phyloP scores from a whole-genome alignment of 1,140 invertebrate genomes.

The Drusus annulatus region DNA sequence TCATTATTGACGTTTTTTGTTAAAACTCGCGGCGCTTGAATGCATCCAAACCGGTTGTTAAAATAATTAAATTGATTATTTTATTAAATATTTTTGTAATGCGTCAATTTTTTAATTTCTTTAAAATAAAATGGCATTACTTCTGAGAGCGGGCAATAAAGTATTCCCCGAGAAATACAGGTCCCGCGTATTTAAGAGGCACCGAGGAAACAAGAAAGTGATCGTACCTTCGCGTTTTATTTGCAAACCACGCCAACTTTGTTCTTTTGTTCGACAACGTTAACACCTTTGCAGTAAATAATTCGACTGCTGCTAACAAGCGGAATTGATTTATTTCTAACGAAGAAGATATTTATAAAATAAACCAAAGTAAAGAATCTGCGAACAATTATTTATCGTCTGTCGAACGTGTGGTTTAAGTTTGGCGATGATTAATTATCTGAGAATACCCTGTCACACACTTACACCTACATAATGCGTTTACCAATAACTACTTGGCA shows the following conservation, averaged over 20 bases:
- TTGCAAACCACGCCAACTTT: background rate
- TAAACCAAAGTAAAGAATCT: background rate
- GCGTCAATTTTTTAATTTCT: background rate
- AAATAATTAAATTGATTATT: background rate
- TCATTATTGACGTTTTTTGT: conserved; percentile 24
- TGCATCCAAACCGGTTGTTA: background rate
- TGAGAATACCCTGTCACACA: conserved; percentile 5
- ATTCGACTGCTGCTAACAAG: background rate
- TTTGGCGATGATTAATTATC: conserved; percentile 18
- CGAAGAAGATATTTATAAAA: background rate
- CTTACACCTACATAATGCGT: background rate
- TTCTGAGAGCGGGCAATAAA: background rate
- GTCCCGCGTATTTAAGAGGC: background rate
- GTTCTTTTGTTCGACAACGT: conserved; percentile 1
- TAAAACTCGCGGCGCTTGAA: background rate
- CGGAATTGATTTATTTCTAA: background rate
- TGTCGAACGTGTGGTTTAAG: background rate
- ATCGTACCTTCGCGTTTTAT: background rate
- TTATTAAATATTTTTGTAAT: background rate
- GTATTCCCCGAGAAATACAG: background rate
- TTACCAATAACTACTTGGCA: conserved; percentile 2
- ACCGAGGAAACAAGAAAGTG: conserved; percentile 2
- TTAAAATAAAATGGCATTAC: background rate
- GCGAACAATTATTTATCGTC: background rate
- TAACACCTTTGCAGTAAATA: conserved; percentile 14